phyloP scores from a whole-genome alignment of 2,113 vertebrate genomes.

The Arenaria interpres region DNA sequence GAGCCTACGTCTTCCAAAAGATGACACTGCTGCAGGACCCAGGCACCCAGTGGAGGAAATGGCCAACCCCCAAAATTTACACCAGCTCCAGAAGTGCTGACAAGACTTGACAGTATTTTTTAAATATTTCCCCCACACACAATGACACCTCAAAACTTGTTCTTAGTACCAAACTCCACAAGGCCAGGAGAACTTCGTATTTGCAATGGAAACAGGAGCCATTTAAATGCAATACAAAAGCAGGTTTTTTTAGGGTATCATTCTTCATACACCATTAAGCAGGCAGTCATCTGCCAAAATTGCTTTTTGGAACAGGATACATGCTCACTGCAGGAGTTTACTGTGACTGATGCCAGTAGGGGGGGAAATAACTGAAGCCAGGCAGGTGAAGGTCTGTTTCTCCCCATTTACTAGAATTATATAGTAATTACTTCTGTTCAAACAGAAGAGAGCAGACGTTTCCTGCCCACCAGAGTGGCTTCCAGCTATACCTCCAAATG shows the following conservation, averaged over 20 bases:
- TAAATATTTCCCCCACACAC: background rate
- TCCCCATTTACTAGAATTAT: background rate
- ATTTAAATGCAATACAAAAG: background rate
- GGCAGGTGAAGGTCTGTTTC: background rate
- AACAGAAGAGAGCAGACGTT: background rate
- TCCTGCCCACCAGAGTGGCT: background rate
- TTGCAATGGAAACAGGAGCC: background rate
- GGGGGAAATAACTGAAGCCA: background rate
- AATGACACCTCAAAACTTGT: background rate
- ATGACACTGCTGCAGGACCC: background rate
- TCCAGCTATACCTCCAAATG: slow-evolving; percentile 2
- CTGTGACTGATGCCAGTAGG: background rate
- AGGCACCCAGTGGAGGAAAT: background rate
- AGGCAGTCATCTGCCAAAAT: background rate
- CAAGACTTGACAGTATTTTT: background rate
- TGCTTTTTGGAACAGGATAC: background rate
- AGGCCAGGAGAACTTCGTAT: background rate
- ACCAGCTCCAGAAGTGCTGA: background rate
- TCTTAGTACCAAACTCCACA: background rate
- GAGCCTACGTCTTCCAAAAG: background rate
- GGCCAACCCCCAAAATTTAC: background rate
- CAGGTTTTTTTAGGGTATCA: background rate
- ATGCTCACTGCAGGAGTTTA: background rate
- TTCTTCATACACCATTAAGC: background rate
- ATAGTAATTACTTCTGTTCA: background rate